These are phyloP conservation scores for Synergus laeviventris DNA, from an alignment of 2,888 invertebrate genomes.

Conservation along the genomic window DNA sequence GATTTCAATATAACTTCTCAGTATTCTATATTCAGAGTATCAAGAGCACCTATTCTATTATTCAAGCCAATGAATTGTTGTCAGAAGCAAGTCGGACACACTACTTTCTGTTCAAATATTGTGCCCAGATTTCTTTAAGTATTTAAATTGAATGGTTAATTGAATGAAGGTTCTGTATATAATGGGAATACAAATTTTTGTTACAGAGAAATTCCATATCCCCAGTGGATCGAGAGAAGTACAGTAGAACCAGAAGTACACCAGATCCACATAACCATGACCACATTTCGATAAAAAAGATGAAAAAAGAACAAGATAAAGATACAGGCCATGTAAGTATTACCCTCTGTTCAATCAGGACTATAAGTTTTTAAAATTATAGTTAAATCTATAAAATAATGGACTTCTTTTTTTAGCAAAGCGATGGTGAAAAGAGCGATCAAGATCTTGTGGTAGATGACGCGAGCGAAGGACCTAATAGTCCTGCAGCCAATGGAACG, in stretches of 20 bases:
- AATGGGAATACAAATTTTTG: constrained; percentile 44
- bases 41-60: not conserved
- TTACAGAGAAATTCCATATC: constrained; percentile 90
- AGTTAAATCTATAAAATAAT: constrained; percentile 45
- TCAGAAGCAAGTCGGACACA: not conserved
- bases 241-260: constrained; percentile 86
- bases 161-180: not conserved
- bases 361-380: not conserved
- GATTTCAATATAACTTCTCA: not conserved
- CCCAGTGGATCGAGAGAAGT: constrained; percentile 86
- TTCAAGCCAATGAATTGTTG: not conserved
- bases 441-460: constrained; percentile 97
- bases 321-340: constrained; percentile 87
- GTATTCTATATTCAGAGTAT: constrained; percentile 7
- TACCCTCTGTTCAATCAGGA: constrained; percentile 24
- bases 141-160: not conserved
- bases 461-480: constrained; percentile 92
- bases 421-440: constrained; percentile 91
- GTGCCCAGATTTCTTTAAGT: not conserved
- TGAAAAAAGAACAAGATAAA: constrained; percentile 84
- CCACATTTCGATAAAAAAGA: constrained; percentile 85
- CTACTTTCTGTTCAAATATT: not conserved
- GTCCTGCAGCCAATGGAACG: constrained; percentile 89
- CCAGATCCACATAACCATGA: constrained; percentile 82
- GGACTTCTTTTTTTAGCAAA: constrained; percentile 78